Base-by-base conservation (phyloP, 2,888 invertebrate genomes). In the Lasioglossum villosulum region DNA sequence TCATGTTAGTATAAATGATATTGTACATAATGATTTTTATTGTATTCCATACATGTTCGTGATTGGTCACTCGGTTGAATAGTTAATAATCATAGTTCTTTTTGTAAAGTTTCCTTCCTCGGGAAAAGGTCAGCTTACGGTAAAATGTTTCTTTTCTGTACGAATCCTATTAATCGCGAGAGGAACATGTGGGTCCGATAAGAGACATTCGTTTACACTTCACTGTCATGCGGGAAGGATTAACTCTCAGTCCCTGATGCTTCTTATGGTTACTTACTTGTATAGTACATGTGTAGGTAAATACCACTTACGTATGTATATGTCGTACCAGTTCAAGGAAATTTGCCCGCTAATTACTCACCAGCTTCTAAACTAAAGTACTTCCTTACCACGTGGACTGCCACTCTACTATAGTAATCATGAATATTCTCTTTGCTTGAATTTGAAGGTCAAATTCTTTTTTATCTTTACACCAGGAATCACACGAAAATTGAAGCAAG, bases 191-290 rank as follows among this genome's bases (percentile, higher is more conserved):
- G 82, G 82, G 82, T 73, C n/a, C 37, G 84, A 82, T 85, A 85
- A 85, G 75, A 75, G 73, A 19, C 66, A 42, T 73, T 72, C 72
- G 78, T 66, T 79, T 74, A 76, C 34, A 5, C 56, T 68, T 30
- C n/a, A 59, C 45, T 45, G 42, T 66, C 78, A 85, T 85, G 84
- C 82, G 84, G 84, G 84, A 85, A 68, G 81, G 63, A 63, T 63
- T 63, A 63, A 30, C 63, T 30, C 30, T 19, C 30, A 16, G 30
- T 34, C 4, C 19, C 63, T 6, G 16, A 30, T 30, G 30, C 16
- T 63, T 30, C 63, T 34, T 34, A 16, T 30, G 27, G 27, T 19
- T 63, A 30, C 63, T 19, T 19, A 34, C 16, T 34, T 1, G 30
- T 63, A 34, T 16, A 16, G 63, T 30, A 63, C 14, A 16, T 5